Evolutionary conservation across 2,888 invertebrate genomes (phyloP).

Genomic region (Chouioia cunea): DNA sequence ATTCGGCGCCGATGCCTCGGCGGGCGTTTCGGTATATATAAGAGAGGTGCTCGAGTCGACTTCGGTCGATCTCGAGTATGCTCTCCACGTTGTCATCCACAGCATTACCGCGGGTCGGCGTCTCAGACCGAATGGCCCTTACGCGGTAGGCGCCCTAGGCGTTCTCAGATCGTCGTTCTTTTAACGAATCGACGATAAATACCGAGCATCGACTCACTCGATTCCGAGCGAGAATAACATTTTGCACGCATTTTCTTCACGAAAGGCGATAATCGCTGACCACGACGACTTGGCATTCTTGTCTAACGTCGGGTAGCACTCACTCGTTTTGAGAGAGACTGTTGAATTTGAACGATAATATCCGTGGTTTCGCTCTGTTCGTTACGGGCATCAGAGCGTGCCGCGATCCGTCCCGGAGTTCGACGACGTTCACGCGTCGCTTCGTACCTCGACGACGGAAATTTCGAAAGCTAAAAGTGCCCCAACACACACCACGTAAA

Average conservation of each 20-base stretch:
- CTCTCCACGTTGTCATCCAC: constrained; percentile 7
- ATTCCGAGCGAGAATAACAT: constrained; percentile 35
- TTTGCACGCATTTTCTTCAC: not conserved
- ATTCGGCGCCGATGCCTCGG: constrained; percentile 45
- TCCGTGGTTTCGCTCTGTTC: not conserved
- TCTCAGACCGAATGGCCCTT: constrained; percentile 45
- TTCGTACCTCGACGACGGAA: no score
- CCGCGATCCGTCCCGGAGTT: no score
- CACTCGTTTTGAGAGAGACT: constrained; percentile 2
- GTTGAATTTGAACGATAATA: not conserved
- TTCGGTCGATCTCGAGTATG: not conserved
- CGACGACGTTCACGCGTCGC: no score
- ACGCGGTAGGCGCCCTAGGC: constrained; percentile 36
- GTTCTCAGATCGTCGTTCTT: not conserved
- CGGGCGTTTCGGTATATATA: not conserved
- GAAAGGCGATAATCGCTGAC: not conserved
- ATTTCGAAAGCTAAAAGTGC: no score
- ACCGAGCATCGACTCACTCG: constrained; percentile 33
- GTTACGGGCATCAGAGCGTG: not conserved
- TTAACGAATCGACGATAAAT: not conserved
- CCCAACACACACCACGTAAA: no score
- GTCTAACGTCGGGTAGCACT: not conserved
- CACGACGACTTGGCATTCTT: not conserved
- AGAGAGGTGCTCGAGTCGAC: no score
- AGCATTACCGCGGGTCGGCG: constrained; percentile 44